Evolutionary conservation across 2,797 vertebrate genomes (phyloP), one percentile per base, ranked within the genome.

Genomic region (Pangasius mekongensis): DNA sequence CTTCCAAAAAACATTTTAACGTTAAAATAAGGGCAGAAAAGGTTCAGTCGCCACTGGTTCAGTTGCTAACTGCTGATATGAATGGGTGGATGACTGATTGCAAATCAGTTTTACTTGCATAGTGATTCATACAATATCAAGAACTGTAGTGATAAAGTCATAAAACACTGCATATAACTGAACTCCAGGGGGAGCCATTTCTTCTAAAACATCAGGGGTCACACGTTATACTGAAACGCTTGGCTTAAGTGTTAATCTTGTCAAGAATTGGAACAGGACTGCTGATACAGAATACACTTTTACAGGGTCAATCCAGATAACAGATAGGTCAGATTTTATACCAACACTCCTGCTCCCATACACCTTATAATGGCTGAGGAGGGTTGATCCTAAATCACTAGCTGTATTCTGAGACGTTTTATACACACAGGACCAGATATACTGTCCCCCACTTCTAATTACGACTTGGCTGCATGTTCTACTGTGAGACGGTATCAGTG

Each of bases 111-210:
- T 83, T 36, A 80, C 67, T 89, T 89, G 69, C 77, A n/a, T 82
- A 82, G 82, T 24, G 27, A 58, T 49, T 73, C 36, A 39, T 24
- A 85, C 30, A 11, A 43, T 18, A 56, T 81, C 60, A 62, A 67
- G 27, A 83, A 67, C 82, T 33, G 62, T 67, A 67, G 27, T 62
- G 80, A 82, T 83, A 30, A 52, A 64, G 39, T n/a, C 39, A 49
- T 27, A 66, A 82, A 81, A 52, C 47, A 66, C n/a, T 83, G 67
- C 27, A 39, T 56, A 8, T 16, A 83, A 69, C 30, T 20, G n/a
- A 66, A 80, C 87, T 10, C 73, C 71, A 90, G 86, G 54, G 88
- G 86, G 89, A 84, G 90, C 47, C 71, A 60, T 84, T 73, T 52
- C 33, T 5, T 83, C 54, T 20, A 87, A 85, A 76, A 74, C 64